Percentiles rank a stretch among this genome's conserved stretches.
Evolutionary conservation across 2,113 vertebrate species (phyloP).

Genomic region (Menura novaehollandiae): DNA sequence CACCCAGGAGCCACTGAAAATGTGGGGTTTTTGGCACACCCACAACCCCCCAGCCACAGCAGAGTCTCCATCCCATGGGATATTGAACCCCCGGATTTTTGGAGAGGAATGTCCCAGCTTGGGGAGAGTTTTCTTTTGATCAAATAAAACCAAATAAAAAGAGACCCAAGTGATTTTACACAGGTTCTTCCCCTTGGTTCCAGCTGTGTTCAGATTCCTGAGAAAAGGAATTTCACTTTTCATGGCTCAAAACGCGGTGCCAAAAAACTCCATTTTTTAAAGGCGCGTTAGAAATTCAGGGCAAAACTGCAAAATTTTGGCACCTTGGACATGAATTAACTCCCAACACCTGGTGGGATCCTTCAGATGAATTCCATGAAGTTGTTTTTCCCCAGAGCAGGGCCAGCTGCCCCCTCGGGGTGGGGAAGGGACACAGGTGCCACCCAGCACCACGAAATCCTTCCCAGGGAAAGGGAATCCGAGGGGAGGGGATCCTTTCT

Average conservation of each 20-base stretch:
- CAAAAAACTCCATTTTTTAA: not conserved
- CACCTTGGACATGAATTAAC: not conserved
- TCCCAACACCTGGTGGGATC: not conserved
- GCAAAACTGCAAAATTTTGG: not conserved
- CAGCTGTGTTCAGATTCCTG: not conserved
- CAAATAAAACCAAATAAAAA: not conserved
- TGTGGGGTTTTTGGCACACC: not conserved
- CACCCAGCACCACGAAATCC: not conserved
- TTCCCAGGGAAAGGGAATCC: not conserved
- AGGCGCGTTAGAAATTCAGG: not conserved
- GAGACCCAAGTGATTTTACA: not conserved
- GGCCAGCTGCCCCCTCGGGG: not conserved
- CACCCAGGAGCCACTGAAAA: not conserved
- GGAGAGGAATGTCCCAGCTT: not conserved
- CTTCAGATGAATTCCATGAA: not conserved
- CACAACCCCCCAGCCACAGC: not conserved
- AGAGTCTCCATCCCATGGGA: not conserved
- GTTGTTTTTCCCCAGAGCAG: not conserved
- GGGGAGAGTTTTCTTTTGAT: not conserved
- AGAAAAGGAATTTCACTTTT: not conserved
- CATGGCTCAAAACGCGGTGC: not conserved
- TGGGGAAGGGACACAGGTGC: not conserved
- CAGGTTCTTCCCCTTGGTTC: not conserved
- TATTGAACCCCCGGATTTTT: not conserved
- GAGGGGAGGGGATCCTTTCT: fast-evolving